phyloP scores from a whole-genome alignment of 2,888 invertebrate genomes.

The Euplexia lucipara region DNA sequence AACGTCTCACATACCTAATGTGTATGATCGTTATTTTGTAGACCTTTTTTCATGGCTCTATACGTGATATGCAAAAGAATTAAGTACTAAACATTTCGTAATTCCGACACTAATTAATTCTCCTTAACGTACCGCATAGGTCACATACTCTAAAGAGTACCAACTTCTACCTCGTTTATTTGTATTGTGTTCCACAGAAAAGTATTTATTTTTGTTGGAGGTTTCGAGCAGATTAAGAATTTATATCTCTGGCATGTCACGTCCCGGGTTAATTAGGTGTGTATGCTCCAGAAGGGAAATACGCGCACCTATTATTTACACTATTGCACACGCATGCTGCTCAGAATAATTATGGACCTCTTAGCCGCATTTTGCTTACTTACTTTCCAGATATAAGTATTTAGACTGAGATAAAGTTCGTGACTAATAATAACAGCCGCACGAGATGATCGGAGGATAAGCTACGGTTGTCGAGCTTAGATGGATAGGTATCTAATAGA shows the following conservation, averaged over 20 bases:
- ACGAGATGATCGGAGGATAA: no score
- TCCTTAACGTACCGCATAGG: slow-evolving; percentile 28
- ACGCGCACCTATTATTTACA: slow-evolving; percentile 77
- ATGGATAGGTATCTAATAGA: no score
- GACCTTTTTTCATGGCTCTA: no score
- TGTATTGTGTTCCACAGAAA: slow-evolving; percentile 42
- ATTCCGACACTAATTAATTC: slow-evolving; percentile 11
- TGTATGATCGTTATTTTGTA: no score
- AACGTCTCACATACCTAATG: no score
- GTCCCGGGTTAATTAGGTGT: slow-evolving; percentile 87
- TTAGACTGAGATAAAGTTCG: no score
- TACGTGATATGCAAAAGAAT: no score
- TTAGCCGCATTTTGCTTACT: slow-evolving; percentile 81
- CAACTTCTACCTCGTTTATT: slow-evolving; percentile 36
- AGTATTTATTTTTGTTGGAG: slow-evolving; percentile 75
- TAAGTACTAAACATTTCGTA: background rate
- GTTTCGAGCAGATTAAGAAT: slow-evolving; percentile 83
- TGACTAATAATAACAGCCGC: no score
- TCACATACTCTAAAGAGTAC: slow-evolving; percentile 15
- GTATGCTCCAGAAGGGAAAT: slow-evolving; percentile 75
- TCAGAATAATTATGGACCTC: slow-evolving; percentile 80
- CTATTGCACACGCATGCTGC: slow-evolving; percentile 73
- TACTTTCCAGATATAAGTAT: slow-evolving; percentile 78
- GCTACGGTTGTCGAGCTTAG: no score
- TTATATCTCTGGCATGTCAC: slow-evolving; percentile 86